Evolutionary conservation across 2,888 invertebrate genomes (phyloP), one percentile per base, ranked within the genome.

Genomic region (Linyphia triangularis): DNA sequence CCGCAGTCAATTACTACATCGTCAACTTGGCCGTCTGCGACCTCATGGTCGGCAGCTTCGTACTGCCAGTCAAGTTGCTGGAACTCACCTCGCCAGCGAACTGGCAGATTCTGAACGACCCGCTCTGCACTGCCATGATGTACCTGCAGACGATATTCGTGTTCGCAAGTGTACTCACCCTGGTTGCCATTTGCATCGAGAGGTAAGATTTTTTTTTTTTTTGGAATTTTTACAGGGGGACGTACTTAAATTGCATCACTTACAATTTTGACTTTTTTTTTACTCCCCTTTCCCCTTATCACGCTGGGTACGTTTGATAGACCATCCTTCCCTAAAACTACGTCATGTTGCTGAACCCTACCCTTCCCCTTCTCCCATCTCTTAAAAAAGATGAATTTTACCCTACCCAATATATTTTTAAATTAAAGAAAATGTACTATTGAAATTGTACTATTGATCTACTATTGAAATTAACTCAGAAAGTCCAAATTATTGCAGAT

Each of bases 1-100:
- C 93, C 0, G 93, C 93, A 6, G 93, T 93, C 65, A 93, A 93
- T 91, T 93, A 92, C 89, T 93, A 93, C 91, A 93, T 93, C 65
- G 93, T 93, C 73, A 93, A 93, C 85, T 90, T 93, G 85, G 93
- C 93, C 9, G 91, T 93, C 5, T 92, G 92, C 57, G 93, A 93
- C 90, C 92, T 93, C 57, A 91, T 93, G 24, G 93, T 93, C 19
- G 93, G 93, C 13, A 91, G 92, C 19, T 92, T 93, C 73, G 93
- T 93, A 7, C 92, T 93, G 90, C 93, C 93, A 0, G 91, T 93
- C 19, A 93, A 93, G 91, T 91, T 93, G 65, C 90, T 93, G 90
- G 93, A 93, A 90, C 92, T 93, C 85, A 92, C 92, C 13, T 92
- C 93, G 0, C 93, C 93, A 6, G 92, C 93, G 19, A 89, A 90